phyloP scores from a whole-genome alignment of 2,888 invertebrate genomes.

The Pachycephus smyrnensis region DNA sequence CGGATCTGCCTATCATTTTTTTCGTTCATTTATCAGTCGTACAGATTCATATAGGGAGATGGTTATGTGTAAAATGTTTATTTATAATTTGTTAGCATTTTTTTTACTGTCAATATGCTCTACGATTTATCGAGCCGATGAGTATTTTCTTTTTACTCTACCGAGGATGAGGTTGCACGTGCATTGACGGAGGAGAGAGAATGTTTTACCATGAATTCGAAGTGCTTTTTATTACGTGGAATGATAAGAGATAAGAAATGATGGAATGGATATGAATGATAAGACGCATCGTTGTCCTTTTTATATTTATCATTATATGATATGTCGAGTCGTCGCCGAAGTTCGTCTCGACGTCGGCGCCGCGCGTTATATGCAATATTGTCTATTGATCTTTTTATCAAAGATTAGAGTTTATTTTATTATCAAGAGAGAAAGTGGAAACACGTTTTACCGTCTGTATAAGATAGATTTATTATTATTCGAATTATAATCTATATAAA shows the following conservation, averaged over 20 bases:
- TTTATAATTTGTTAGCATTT: not conserved
- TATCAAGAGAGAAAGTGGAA: conserved; percentile 38
- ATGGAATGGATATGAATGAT: not conserved
- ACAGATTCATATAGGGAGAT: not conserved
- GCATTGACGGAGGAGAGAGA: not conserved
- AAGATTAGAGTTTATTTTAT: conserved; percentile 63
- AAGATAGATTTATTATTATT: conserved; percentile 33
- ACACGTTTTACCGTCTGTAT: conserved; percentile 42
- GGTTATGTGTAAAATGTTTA: not conserved
- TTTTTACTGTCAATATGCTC: not conserved
- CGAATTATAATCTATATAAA: conserved; percentile 20
- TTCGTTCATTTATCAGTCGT: not conserved
- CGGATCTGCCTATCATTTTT: not conserved
- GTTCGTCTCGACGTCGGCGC: conserved; percentile 11
- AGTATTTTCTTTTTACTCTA: not conserved
- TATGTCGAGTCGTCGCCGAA: conserved; percentile 18
- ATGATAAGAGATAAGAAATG: not conserved
- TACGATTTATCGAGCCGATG: not conserved
- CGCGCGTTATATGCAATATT: conserved; percentile 14
- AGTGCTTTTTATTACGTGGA: not conserved
- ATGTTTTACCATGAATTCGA: not conserved
- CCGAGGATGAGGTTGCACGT: not conserved
- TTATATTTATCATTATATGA: conserved; percentile 37
- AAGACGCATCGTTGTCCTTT: conserved; percentile 31
- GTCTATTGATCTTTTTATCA: conserved; percentile 51